A percentile compares a stretch with the other conserved stretches of the same genome.
phyloP scores from a whole-genome alignment of 2,797 vertebrate genomes.

The Poecile montanus region DNA sequence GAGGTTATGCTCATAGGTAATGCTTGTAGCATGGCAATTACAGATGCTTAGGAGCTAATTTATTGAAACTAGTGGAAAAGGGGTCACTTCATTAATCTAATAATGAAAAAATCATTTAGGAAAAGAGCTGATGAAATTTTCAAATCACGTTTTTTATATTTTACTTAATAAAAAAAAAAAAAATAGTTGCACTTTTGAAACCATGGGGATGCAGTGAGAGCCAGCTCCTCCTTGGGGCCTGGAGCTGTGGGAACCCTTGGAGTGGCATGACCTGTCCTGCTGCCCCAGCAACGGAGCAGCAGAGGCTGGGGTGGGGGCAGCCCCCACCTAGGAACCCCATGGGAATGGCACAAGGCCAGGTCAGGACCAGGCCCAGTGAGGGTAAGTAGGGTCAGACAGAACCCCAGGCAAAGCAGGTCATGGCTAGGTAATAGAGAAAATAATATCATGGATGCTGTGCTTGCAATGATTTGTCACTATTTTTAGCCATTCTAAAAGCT shows the following conservation, averaged over 20 bases:
- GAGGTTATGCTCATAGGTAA: constrained; percentile 17
- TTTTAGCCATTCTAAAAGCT: neutral
- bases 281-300: neutral
- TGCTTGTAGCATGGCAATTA: neutral
- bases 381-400: neutral
- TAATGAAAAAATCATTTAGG: neutral
- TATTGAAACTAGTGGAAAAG: neutral
- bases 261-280: neutral
- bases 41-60: neutral
- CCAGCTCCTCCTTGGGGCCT: neutral
- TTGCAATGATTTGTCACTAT: neutral
- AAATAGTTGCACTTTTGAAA: neutral
- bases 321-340: no score
- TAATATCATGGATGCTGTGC: neutral
- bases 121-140: neutral
- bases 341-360: neutral
- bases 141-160: neutral
- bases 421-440: neutral
- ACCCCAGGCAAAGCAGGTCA: neutral
- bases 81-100: neutral
- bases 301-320: rapidly evolving
- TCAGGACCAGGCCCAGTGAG: neutral
- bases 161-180: neutral
- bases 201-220: neutral
- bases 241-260: neutral